Conservation (phyloP, 2,797 vertebrate genomes). For the Thalassophryne amazonica region DNA sequence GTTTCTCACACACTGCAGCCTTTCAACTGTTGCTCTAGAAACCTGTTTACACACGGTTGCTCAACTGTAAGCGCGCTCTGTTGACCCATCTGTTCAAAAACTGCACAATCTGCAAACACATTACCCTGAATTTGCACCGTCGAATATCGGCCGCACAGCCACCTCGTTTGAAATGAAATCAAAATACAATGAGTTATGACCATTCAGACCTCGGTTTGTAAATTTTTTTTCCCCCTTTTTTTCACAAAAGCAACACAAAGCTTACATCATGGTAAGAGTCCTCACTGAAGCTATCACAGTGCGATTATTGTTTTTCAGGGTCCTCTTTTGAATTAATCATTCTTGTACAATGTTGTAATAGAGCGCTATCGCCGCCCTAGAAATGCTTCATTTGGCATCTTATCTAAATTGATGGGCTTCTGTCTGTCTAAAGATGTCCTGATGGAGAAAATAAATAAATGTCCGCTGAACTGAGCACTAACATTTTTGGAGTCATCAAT, state of each 20-base stretch:
- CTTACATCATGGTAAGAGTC: slow-evolving; percentile 23
- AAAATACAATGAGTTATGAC: slow-evolving; percentile 55
- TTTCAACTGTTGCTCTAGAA: slow-evolving; percentile 70
- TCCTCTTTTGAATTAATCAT: slow-evolving; percentile 44
- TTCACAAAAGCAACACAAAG: slow-evolving; percentile 29
- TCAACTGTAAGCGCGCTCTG: slow-evolving; percentile 49
- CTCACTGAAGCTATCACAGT: slow-evolving; percentile 27
- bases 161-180: slow-evolving; percentile 63
- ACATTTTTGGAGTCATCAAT: slow-evolving; percentile 66
- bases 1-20: slow-evolving; percentile 38
- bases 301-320: slow-evolving; percentile 36
- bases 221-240: slow-evolving; percentile 24
- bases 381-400: slow-evolving; percentile 45
- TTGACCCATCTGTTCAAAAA: slow-evolving; percentile 57
- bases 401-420: slow-evolving; percentile 56
- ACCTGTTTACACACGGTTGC: slow-evolving; percentile 61
- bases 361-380: slow-evolving; percentile 25
- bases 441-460: slow-evolving; percentile 65
- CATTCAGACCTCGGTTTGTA: slow-evolving; percentile 29
- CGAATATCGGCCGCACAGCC: slow-evolving; percentile 49
- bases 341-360: slow-evolving; percentile 35
- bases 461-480: slow-evolving; percentile 57
- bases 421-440: slow-evolving; percentile 51
- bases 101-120: slow-evolving; percentile 52
- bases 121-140: slow-evolving; percentile 63